Evolutionary conservation across 1,140 invertebrate species (phyloP).

Genomic region (Lucilia sericata): DNA sequence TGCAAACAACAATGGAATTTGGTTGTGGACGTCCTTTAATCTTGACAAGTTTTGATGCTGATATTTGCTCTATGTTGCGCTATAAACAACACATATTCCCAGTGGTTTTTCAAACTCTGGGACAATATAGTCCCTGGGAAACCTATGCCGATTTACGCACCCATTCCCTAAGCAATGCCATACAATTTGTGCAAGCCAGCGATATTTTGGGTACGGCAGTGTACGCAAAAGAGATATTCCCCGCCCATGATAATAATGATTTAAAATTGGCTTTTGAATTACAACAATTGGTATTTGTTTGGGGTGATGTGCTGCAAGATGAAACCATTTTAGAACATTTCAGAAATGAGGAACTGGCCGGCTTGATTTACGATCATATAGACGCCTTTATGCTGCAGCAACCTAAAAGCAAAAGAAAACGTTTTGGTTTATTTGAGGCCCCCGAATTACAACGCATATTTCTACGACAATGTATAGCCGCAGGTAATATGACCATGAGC

Average conservation of each 20-base stretch:
- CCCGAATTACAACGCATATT: constrained; percentile 57
- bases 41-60: constrained; percentile 94
- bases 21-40: constrained; percentile 84
- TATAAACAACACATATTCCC: constrained; percentile 96
- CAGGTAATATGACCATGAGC: constrained; percentile 54
- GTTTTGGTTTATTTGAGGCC: constrained; percentile 56
- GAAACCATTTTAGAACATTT: constrained; percentile 83
- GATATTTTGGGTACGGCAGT: constrained; percentile 89
- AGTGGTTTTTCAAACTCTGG: constrained; percentile 90
- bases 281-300: constrained; percentile 89
- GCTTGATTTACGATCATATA: constrained; percentile 92
- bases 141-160: constrained; percentile 87
- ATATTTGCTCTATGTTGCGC: constrained; percentile 90
- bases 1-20: constrained; percentile 81
- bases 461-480: constrained; percentile 57
- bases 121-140: constrained; percentile 82
- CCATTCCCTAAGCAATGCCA: constrained; percentile 80
- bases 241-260: constrained; percentile 75
- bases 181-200: constrained; percentile 81
- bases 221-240: constrained; percentile 84
- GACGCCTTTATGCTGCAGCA: constrained; percentile 67
- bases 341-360: constrained; percentile 86
- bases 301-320: constrained; percentile 94
- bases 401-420: constrained; percentile 51
- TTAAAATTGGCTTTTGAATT: constrained; percentile 78